These are phyloP conservation scores for Megaleporinus macrocephalus DNA, from an alignment of 2,113 vertebrate species.

Conservation along the genomic window DNA sequence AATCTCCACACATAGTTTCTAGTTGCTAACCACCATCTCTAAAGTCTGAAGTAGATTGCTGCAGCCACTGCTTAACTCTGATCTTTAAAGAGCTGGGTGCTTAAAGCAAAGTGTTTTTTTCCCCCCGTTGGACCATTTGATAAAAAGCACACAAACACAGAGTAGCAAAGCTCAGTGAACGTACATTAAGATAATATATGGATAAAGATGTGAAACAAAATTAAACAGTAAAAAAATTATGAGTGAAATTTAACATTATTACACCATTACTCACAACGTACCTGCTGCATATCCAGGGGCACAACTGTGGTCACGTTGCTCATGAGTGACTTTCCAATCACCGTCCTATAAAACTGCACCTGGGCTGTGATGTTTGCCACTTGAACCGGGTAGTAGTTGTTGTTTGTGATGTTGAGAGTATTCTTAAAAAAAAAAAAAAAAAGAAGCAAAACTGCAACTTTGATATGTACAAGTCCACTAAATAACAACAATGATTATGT, in stretches of 20 bases:
- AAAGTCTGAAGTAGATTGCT: too few relatives aligned
- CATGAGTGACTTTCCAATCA: conserved; percentile 89
- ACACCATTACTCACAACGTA: conserved; percentile 46
- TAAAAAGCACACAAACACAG: too few relatives aligned
- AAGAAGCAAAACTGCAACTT: background rate
- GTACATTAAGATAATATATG: too few relatives aligned
- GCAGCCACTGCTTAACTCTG: too few relatives aligned
- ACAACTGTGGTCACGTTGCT: conserved; percentile 87
- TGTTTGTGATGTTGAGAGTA: conserved; percentile 95
- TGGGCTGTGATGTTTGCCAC: conserved; percentile 91
- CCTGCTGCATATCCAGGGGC: conserved; percentile 91
- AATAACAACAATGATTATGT: background rate
- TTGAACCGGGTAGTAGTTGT: conserved; percentile 91
- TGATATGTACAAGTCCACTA: background rate
- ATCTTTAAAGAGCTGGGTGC: too few relatives aligned
- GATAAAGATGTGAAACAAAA: background rate
- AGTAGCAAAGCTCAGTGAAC: too few relatives aligned
- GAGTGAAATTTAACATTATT: background rate
- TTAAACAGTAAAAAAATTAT: too few relatives aligned
- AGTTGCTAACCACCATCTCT: too few relatives aligned
- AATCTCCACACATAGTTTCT: too few relatives aligned
- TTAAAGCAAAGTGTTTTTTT: too few relatives aligned
- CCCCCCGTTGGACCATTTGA: too few relatives aligned
- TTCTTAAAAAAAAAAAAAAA: conserved; percentile 75
- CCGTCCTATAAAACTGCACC: conserved; percentile 91